Percentiles rank a stretch among this genome's conserved stretches.
These are phyloP conservation scores for Polypedilum pembai DNA, from an alignment of 1,140 invertebrate species.

Conservation along the genomic window DNA sequence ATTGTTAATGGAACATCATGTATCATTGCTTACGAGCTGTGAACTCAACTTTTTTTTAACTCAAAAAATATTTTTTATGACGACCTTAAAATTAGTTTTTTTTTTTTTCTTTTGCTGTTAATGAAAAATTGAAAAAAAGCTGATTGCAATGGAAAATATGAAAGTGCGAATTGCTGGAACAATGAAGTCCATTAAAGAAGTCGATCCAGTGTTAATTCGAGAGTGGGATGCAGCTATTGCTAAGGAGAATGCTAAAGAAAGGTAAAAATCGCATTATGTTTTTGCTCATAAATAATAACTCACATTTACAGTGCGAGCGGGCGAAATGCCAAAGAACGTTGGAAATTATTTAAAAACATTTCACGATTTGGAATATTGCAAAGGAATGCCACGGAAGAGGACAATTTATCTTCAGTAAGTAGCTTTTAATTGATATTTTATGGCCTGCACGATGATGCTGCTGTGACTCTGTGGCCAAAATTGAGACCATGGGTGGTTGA, in stretches of 20 bases:
- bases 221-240: slow-evolving; percentile 47
- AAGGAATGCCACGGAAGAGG: slow-evolving; percentile 44
- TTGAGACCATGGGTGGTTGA: background rate
- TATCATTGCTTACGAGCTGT: no score
- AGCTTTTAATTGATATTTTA: slow-evolving; percentile 30
- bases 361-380: slow-evolving; percentile 48
- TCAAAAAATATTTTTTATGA: background rate
- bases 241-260: slow-evolving; percentile 39
- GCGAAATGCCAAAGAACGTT: slow-evolving; percentile 53
- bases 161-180: slow-evolving; percentile 49
- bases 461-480: background rate
- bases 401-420: slow-evolving; percentile 33
- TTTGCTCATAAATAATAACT: background rate
- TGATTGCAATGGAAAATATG: slow-evolving; percentile 50
- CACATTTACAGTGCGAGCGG: slow-evolving; percentile 32
- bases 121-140: slow-evolving; percentile 36
- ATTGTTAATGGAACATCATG: background rate
- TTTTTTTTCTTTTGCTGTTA: background rate
- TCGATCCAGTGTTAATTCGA: slow-evolving; percentile 47
- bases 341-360: slow-evolving; percentile 53
- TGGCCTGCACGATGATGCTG: background rate
- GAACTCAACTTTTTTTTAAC: background rate
- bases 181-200: slow-evolving; percentile 51
- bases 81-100: background rate
- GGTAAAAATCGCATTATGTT: slow-evolving; percentile 34